Conservation (phyloP, 2,888 invertebrate species). For the Xylocampa areola region DNA sequence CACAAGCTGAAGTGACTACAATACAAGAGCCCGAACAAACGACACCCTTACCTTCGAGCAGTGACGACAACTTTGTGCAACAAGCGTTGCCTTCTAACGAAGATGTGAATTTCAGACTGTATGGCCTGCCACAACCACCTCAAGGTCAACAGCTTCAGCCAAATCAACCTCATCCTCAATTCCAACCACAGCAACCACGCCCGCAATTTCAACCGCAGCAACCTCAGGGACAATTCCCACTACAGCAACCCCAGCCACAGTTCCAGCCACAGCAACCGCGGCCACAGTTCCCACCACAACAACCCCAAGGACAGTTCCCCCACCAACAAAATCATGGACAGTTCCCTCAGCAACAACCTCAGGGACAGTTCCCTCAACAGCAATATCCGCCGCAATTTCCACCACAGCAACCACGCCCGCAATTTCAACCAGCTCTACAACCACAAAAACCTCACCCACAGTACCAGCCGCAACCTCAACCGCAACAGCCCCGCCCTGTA, state of each 20-base stretch:
- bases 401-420: slow-evolving; percentile 21
- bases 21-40: slow-evolving; percentile 69
- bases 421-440: slow-evolving; percentile 32
- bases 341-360: not conserved
- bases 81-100: slow-evolving; percentile 80
- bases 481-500: slow-evolving; percentile 39
- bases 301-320: slow-evolving; percentile 28
- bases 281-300: slow-evolving; percentile 35
- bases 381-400: slow-evolving; percentile 13
- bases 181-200: slow-evolving; percentile 35
- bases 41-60: slow-evolving; percentile 75
- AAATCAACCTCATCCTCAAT: slow-evolving; percentile 45
- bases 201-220: slow-evolving; percentile 39
- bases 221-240: slow-evolving; percentile 22
- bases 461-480: slow-evolving; percentile 32
- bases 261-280: slow-evolving; percentile 27
- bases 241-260: slow-evolving; percentile 32
- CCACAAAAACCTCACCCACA: slow-evolving; percentile 32
- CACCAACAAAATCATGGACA: slow-evolving; percentile 31
- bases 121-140: slow-evolving; percentile 60
- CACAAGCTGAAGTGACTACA: slow-evolving; percentile 68
- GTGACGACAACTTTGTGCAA: slow-evolving; percentile 75
- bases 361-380: not conserved
- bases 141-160: slow-evolving; percentile 38
- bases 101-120: slow-evolving; percentile 75